Conservation (phyloP, 2,113 vertebrate genomes). For the Edolisoma coerulescens region DNA sequence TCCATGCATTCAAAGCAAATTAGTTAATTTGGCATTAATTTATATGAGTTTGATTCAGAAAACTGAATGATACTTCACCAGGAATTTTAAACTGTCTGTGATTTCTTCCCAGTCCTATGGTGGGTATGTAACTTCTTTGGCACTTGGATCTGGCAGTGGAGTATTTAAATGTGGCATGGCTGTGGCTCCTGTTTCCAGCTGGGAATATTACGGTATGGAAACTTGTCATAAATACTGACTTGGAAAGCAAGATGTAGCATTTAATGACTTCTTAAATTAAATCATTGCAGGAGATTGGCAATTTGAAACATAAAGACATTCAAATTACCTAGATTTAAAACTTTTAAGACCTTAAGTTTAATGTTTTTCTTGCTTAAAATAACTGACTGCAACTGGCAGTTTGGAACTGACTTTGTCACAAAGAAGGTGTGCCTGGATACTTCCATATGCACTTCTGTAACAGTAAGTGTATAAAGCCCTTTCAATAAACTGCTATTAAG, state of each 20-base stretch:
- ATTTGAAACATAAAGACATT: constrained; percentile 41
- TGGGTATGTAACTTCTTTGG: constrained; percentile 92
- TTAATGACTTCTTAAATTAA: constrained; percentile 59
- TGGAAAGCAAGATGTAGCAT: constrained; percentile 49
- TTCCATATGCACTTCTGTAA: neutral
- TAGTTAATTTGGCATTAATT: neutral
- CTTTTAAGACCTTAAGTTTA: constrained; percentile 21
- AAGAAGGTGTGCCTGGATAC: neutral
- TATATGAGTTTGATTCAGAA: neutral
- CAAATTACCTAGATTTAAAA: constrained; percentile 39
- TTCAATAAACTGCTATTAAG: neutral
- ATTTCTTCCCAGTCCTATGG: constrained; percentile 88
- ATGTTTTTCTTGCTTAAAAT: constrained; percentile 6
- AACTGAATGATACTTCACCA: neutral
- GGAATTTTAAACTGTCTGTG: constrained; percentile 28
- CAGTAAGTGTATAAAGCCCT: neutral
- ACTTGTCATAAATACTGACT: constrained; percentile 46
- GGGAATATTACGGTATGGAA: constrained; percentile 96
- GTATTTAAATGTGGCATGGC: constrained; percentile 96
- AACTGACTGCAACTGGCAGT: neutral
- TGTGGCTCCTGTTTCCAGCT: constrained; percentile 95
- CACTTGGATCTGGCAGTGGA: constrained; percentile 88
- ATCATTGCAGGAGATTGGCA: neutral
- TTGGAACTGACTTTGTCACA: neutral
- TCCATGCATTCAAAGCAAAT: neutral